Percentiles rank a stretch among this genome's conserved stretches.
These are phyloP conservation scores for Alcedo quadribrachys DNA, from an alignment of 2,797 vertebrate genomes.

Conservation along the genomic window DNA sequence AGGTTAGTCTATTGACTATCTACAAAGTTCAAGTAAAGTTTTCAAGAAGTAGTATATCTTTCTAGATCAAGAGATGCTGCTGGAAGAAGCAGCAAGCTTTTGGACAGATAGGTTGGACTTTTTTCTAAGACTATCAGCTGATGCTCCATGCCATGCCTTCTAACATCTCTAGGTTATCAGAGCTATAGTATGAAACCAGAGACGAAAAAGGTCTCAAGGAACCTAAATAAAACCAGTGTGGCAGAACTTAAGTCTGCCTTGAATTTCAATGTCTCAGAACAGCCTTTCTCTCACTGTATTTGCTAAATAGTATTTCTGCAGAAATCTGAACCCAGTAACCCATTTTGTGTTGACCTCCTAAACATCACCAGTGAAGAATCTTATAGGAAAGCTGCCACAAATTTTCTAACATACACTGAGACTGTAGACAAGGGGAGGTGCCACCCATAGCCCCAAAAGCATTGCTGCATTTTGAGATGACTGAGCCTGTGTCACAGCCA, in stretches of 20 bases:
- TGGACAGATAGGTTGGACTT: background rate
- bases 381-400: background rate
- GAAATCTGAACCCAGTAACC: background rate
- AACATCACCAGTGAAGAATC: background rate
- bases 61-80: background rate
- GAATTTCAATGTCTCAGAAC: background rate
- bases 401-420: slow-evolving; percentile 85
- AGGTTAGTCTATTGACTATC: background rate
- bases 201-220: background rate
- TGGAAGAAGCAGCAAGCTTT: background rate
- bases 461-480: slow-evolving; percentile 90
- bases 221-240: background rate
- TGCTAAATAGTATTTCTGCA: background rate
- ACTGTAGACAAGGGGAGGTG: slow-evolving; percentile 86
- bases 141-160: background rate
- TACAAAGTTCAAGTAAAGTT: background rate
- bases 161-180: background rate
- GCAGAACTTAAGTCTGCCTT: background rate
- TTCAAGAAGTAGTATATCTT: background rate
- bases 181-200: background rate
- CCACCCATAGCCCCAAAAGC: slow-evolving; percentile 90
- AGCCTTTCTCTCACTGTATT: background rate
- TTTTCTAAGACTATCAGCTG: background rate
- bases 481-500: slow-evolving; percentile 87
- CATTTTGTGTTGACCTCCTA: background rate